A percentile compares a stretch with the other conserved stretches of the same genome.
These are phyloP conservation scores for Eustalomyia histrio DNA, from an alignment of 2,888 invertebrate species.

Conservation along the genomic window DNA sequence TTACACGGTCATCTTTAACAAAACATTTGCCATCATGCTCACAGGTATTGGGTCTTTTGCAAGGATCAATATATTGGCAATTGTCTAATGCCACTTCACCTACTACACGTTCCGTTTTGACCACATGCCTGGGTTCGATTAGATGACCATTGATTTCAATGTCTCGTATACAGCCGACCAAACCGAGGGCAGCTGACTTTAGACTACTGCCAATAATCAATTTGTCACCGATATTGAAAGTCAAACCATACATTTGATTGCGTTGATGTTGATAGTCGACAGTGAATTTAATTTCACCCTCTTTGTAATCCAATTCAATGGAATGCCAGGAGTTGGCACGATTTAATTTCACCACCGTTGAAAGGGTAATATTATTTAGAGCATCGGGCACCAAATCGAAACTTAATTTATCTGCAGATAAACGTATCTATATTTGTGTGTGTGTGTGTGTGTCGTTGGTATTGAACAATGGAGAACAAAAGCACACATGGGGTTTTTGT, in stretches of 20 bases:
- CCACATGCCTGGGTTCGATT: conserved; percentile 89
- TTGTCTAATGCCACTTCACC: conserved; percentile 95
- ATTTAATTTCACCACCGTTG: conserved; percentile 90
- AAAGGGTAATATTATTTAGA: conserved; percentile 87
- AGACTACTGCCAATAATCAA: conserved; percentile 90
- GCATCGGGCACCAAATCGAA: conserved; percentile 89
- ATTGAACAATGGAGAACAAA: background rate
- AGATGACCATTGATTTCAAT: conserved; percentile 90
- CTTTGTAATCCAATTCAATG: conserved; percentile 87
- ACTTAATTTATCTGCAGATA: conserved; percentile 91
- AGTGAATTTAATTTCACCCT: conserved; percentile 86
- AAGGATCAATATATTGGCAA: conserved; percentile 93
- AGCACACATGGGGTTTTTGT: background rate
- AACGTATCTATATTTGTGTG: conserved; percentile 83
- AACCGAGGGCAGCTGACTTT: conserved; percentile 85
- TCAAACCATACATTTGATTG: conserved; percentile 84
- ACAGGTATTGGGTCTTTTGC: conserved; percentile 93
- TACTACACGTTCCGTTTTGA: conserved; percentile 90
- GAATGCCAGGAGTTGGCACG: conserved; percentile 90
- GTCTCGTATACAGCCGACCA: conserved; percentile 95
- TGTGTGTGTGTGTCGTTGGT: too few relatives aligned
- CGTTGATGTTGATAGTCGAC: conserved; percentile 89
- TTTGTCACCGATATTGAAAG: conserved; percentile 85
- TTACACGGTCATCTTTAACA: conserved; percentile 91
- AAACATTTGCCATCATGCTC: conserved; percentile 95